A percentile compares a stretch with the other conserved stretches of the same genome.
These are phyloP conservation scores for Carposina sasakii DNA, from an alignment of 1,140 invertebrate genomes.

Conservation along the genomic window DNA sequence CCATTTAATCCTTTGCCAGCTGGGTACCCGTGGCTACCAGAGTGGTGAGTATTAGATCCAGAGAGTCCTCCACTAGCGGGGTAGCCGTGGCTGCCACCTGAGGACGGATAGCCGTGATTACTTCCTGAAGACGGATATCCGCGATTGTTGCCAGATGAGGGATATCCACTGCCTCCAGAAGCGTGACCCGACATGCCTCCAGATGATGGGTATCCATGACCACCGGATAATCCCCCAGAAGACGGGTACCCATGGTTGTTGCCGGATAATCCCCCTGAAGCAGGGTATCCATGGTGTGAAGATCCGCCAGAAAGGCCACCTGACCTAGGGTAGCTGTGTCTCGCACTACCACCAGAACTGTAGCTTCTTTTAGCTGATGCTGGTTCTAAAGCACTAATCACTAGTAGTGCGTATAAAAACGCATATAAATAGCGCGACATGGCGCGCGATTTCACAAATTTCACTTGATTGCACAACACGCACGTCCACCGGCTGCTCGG, in stretches of 20 bases:
- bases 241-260: conserved; percentile 38
- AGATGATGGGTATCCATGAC: conserved; percentile 17
- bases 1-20: conserved; percentile 31
- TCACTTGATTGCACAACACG: too few species aligned
- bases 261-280: conserved; percentile 26
- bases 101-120: conserved; percentile 30
- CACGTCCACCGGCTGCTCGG: too few species aligned
- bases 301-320: conserved; percentile 37
- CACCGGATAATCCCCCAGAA: conserved; percentile 36
- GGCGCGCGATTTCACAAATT: background rate
- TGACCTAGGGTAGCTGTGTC: conserved; percentile 36
- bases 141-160: conserved; percentile 15
- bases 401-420: conserved; percentile 35
- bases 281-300: conserved; percentile 33
- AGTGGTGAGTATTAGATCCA: too few species aligned
- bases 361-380: conserved; percentile 36
- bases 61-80: conserved; percentile 17
- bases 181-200: too few species aligned
- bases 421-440: conserved; percentile 13
- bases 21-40: conserved; percentile 34
- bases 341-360: conserved; percentile 21
- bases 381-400: conserved; percentile 32
- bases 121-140: conserved; percentile 20
- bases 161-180: too few species aligned
- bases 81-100: conserved; percentile 30